Conservation (phyloP, 2,888 invertebrate genomes). For the Proisotoma minuta region DNA sequence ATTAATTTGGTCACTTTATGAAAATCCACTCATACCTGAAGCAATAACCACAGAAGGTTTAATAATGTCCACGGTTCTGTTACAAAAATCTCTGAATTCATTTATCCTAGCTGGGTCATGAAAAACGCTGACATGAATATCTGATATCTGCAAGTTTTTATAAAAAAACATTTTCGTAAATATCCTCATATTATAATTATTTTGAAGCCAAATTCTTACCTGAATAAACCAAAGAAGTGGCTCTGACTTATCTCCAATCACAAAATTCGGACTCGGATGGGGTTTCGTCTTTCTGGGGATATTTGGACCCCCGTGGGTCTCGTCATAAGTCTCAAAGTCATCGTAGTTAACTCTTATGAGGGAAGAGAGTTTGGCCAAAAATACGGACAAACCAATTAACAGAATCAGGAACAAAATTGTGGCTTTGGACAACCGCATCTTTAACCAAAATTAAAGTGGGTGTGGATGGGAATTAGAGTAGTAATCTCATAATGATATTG, state of each 20-base stretch:
- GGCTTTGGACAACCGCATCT: conserved; percentile 64
- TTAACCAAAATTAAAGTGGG: too few relatives aligned
- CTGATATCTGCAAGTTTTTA: conserved; percentile 73
- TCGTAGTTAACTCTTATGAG: conserved; percentile 59
- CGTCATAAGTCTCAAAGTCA: conserved; percentile 5
- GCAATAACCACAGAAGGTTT: conserved; percentile 73
- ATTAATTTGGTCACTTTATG: not conserved
- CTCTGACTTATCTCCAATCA: conserved; percentile 57
- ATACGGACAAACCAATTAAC: conserved; percentile 63
- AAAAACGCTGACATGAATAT: conserved; percentile 82
- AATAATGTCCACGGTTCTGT: conserved; percentile 65
- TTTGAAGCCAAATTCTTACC: too few relatives aligned
- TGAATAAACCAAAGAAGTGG: conserved; percentile 73
- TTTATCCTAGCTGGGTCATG: conserved; percentile 67
- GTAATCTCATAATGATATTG: too few relatives aligned
- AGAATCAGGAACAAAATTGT: conserved; percentile 60
- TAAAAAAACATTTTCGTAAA: too few relatives aligned
- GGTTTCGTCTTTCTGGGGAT: conserved; percentile 29
- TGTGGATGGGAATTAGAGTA: too few relatives aligned
- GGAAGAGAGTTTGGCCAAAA: conserved; percentile 66
- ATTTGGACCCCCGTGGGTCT: conserved; percentile 14
- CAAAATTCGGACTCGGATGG: conserved; percentile 20
- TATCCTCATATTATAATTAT: too few relatives aligned
- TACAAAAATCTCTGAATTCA: conserved; percentile 75
- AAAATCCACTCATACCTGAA: conserved; percentile 60